Evolutionary conservation across 2,113 vertebrate genomes (phyloP).

Genomic region (Cheilinus undulatus): DNA sequence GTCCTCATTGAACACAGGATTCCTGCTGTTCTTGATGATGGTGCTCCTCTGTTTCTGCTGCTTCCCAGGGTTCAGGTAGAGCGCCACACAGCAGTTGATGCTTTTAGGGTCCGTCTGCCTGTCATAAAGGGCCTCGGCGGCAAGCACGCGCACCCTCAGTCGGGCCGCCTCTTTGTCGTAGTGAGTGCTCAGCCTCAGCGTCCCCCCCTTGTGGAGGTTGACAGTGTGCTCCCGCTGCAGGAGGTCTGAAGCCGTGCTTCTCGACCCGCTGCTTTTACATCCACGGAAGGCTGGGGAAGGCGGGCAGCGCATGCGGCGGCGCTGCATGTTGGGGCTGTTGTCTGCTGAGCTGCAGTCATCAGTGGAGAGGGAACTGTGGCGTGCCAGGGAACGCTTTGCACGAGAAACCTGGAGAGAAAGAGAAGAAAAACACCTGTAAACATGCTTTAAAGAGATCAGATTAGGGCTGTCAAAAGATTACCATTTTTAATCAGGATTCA

Average conservation of each 20-base stretch:
- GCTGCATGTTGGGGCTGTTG: conserved; percentile 91
- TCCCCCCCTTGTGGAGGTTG: conserved; percentile 88
- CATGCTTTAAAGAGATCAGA: too few species aligned
- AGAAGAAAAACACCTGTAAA: conserved; percentile 1
- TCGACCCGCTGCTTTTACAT: conserved; percentile 48
- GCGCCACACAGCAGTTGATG: conserved; percentile 95
- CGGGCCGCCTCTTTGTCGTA: conserved; percentile 89
- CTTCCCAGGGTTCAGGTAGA: conserved; percentile 96
- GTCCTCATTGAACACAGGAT: conserved; percentile 96
- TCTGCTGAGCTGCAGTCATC: conserved; percentile 94
- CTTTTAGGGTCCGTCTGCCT: conserved; percentile 87
- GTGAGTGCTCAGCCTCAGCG: conserved; percentile 88
- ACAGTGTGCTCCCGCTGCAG: conserved; percentile 85
- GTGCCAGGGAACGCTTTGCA: conserved; percentile 90
- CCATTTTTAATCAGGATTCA: too few species aligned
- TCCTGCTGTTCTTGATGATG: conserved; percentile 96
- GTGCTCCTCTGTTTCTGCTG: conserved; percentile 97
- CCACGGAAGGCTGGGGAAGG: conserved; percentile 78
- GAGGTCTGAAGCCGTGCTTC: conserved; percentile 50
- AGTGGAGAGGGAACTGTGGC: conserved; percentile 93
- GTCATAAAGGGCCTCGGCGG: conserved; percentile 92
- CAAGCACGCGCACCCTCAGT: conserved; percentile 88
- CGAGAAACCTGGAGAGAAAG: conserved; percentile 84
- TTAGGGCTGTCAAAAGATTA: too few species aligned
- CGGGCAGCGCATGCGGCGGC: conserved; percentile 84